These are phyloP conservation scores for Pristiophorus japonicus DNA, from an alignment of 2,113 vertebrate species.

Conservation along the genomic window DNA sequence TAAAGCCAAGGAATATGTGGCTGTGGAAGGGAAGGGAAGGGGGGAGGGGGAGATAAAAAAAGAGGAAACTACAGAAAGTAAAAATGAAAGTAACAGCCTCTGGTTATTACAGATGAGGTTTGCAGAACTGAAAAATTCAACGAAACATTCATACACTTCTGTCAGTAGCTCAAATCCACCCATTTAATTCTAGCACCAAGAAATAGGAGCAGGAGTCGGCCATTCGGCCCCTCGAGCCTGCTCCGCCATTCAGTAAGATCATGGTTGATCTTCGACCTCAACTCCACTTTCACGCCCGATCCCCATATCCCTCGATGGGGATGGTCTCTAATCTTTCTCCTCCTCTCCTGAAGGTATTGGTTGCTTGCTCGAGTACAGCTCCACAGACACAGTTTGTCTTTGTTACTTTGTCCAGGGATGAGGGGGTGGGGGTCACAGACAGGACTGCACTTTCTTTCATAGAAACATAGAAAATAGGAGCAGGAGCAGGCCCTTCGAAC, in stretches of 20 bases:
- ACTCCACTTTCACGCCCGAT: too few species aligned
- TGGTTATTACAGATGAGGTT: neutral
- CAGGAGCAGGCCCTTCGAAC: too few species aligned
- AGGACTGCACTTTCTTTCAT: neutral
- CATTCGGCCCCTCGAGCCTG: too few species aligned
- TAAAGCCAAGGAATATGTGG: constrained; percentile 90
- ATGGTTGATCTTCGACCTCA: too few species aligned
- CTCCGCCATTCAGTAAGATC: too few species aligned
- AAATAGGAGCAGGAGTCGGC: too few species aligned
- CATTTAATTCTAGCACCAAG: neutral
- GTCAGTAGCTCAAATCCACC: too few species aligned
- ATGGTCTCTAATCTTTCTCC: neutral
- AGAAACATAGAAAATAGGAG: too few species aligned
- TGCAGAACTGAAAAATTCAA: neutral
- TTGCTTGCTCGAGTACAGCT: neutral
- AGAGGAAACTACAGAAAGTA: neutral
- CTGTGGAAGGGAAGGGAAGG: constrained; percentile 48
- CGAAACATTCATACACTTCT: neutral
- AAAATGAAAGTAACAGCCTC: constrained; percentile 26
- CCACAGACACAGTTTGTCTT: neutral
- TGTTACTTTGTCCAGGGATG: neutral
- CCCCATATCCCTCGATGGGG: too few species aligned
- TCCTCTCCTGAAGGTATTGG: neutral
- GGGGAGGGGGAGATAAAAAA: neutral
- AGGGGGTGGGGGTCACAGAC: too few species aligned